These are phyloP conservation scores for Pseudochaenichthys georgianus DNA, from an alignment of 2,797 vertebrate genomes.

Conservation along the genomic window DNA sequence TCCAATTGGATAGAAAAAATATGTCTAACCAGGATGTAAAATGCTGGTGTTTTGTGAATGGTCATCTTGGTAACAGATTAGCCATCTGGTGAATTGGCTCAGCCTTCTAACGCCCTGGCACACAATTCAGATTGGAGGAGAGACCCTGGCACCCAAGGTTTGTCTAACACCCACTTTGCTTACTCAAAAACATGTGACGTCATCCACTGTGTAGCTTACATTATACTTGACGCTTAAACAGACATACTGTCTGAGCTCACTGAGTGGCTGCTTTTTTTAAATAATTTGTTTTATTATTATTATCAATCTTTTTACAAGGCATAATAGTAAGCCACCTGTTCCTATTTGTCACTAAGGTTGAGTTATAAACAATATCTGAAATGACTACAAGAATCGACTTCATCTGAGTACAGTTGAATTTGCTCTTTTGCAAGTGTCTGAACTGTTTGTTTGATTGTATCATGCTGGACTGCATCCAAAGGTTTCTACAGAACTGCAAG, in stretches of 20 bases:
- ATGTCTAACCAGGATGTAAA: slow-evolving; percentile 52
- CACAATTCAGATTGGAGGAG: slow-evolving; percentile 49
- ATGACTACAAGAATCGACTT: not conserved
- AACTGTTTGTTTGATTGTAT: slow-evolving; percentile 27
- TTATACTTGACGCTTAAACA: slow-evolving; percentile 18
- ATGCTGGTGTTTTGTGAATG: slow-evolving; percentile 75
- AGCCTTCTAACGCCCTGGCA: slow-evolving; percentile 62
- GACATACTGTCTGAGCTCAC: not conserved
- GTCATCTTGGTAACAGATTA: slow-evolving; percentile 76
- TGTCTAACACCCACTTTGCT: slow-evolving; percentile 59
- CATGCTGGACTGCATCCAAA: slow-evolving; percentile 37
- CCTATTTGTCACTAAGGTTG: not conserved
- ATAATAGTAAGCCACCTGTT: not conserved
- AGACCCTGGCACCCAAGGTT: slow-evolving; percentile 55
- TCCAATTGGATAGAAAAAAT: slow-evolving; percentile 33
- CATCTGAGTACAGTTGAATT: slow-evolving; percentile 19
- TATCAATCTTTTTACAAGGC: not conserved
- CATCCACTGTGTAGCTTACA: slow-evolving; percentile 1
- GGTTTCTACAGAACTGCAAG: slow-evolving; percentile 3
- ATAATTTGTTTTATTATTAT: too few relatives aligned
- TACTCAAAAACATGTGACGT: slow-evolving; percentile 23
- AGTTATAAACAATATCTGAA: not conserved
- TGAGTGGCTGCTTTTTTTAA: not conserved
- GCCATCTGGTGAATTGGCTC: slow-evolving; percentile 82
- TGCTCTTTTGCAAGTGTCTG: not conserved